Evolutionary conservation across 2,888 invertebrate genomes (phyloP), one percentile per base, ranked within the genome.

Genomic region (Parapristionchus giblindavisi): DNA sequence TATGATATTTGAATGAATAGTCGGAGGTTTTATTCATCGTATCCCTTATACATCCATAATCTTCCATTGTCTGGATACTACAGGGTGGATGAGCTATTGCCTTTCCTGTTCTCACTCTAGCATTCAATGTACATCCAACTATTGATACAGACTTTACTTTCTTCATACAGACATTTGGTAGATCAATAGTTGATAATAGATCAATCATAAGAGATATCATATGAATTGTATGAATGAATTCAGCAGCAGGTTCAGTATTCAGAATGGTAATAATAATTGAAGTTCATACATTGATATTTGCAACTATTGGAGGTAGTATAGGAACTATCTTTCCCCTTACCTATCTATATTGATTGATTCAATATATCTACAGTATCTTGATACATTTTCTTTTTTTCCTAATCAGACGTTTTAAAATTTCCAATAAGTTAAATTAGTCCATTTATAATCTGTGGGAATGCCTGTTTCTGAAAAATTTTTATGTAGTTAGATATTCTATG

Each of bases 41-140:
- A n/a, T n/a, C n/a, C n/a, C n/a, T n/a, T 17, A 43, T 8, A 14
- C 43, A 17, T 43, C 43, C 8, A 43, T 43, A 14, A 1, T 8
- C n/a, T 17, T 34, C n/a, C n/a, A n/a, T n/a, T n/a, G 81, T 80
- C 4, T 75, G 75, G 66, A 83, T 83, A 0, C 63, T 75, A 17
- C 83, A 83, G 71, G 83, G 83, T 24, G 83, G 81, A 11, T 80
- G 81, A 17, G 81, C 80, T 24, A 74, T 81, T 34, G 81, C 81
- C 4, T 81, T 82, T 63, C 81, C 81, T 14, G 80, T 81, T 29
- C 82, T 81, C 78, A 81, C 81, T 14, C 77, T 81, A 2, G 65
- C 77, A n/a, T 75, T 81, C 58, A 77, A 73, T 24, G 61, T 61
- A 1, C 61, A 77, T 14, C 66, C 81, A 0, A 74, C 58, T 21